Base-by-base conservation (phyloP, 2,113 vertebrate genomes). In the Mesocricetus auratus region DNA sequence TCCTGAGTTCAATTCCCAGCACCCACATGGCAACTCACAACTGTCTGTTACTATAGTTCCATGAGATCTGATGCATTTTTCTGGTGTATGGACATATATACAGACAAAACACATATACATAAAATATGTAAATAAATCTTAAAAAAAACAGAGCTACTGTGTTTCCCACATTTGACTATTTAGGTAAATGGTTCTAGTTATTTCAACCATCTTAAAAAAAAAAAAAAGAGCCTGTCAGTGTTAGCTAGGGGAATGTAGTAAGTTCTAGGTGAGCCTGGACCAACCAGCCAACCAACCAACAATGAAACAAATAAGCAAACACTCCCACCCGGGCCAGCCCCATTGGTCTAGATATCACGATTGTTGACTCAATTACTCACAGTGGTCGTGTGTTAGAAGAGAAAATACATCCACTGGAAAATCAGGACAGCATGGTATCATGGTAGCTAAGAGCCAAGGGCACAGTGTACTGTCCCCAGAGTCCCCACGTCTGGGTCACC, bases 371-470 rank as follows among this genome's bases (percentile, higher is more conserved):
- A 24, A 56, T 36, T 39, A 5, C 58, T 90, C 79, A 71, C 73
- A 85, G 69, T 26, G 87, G 9, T 56, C 73, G 42, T 87, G 93
- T 91, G 89, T 94, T 85, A 92, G 64, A 50, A 94, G 91, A 87
- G 93, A 39, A 92, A 56, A 93, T 12, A 45, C 89, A 50, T n/a
- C 85, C 3, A 4, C 42, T 53, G 33, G 93, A 69, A 68, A 73
- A 62, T 10, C 11, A 60, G 90, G 92, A 89, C 47, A 73, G 4
- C 42, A 66, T 91, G 87, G 89, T 74, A 33, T 78, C 22, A 2
- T n/a, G 79, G 47, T 58, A 86, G 33, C 42, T 33, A 42, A 45
- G 69, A 68, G 82, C 53, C 0, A 2, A 42, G 85, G 90, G 90
- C 90, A 47, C 15, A 53, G 87, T 73, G 56, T 83, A 42, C 56